Percentiles rank a stretch among this genome's conserved stretches.
Evolutionary conservation across 2,888 invertebrate genomes (phyloP).

Genomic region (Amblyjoppa proteus): DNA sequence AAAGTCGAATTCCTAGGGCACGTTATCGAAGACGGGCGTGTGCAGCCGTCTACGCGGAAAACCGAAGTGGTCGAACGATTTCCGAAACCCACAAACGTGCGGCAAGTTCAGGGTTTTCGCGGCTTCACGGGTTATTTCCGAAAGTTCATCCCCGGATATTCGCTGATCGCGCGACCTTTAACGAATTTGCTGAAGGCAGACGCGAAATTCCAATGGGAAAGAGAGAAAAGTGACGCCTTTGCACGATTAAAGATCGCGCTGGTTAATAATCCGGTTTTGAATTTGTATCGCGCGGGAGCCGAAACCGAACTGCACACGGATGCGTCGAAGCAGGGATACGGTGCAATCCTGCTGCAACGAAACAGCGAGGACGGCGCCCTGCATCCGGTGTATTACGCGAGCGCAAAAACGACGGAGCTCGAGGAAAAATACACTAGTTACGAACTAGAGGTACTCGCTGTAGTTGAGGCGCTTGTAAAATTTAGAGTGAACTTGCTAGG

Average conservation of each 20-base stretch:
- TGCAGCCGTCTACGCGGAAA: constrained; percentile 55
- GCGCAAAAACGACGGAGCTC: constrained; percentile 57
- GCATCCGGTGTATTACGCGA: constrained; percentile 49
- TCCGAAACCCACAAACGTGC: constrained; percentile 49
- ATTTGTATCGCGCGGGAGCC: constrained; percentile 54
- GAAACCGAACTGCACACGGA: constrained; percentile 64
- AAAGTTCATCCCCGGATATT: constrained; percentile 59
- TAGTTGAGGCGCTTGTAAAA: constrained; percentile 60
- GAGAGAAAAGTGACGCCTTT: constrained; percentile 21
- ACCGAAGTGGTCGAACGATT: constrained; percentile 65
- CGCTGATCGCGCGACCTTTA: constrained; percentile 25
- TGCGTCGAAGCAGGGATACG: constrained; percentile 58
- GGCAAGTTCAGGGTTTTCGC: constrained; percentile 63
- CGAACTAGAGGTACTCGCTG: constrained; percentile 67
- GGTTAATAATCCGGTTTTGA: constrained; percentile 53
- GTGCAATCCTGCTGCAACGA: constrained; percentile 70
- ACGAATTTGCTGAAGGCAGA: not conserved
- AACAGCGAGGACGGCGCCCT: constrained; percentile 55
- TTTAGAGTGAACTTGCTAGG: constrained; percentile 66
- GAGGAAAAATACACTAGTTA: constrained; percentile 62
- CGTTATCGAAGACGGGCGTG: constrained; percentile 7
- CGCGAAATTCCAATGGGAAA: not conserved
- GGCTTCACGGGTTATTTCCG: constrained; percentile 69
- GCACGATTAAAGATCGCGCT: constrained; percentile 24
- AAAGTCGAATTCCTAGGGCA: constrained; percentile 38